Base-by-base conservation (phyloP, 1,140 invertebrate genomes). In the Andrena cerasifolii region DNA sequence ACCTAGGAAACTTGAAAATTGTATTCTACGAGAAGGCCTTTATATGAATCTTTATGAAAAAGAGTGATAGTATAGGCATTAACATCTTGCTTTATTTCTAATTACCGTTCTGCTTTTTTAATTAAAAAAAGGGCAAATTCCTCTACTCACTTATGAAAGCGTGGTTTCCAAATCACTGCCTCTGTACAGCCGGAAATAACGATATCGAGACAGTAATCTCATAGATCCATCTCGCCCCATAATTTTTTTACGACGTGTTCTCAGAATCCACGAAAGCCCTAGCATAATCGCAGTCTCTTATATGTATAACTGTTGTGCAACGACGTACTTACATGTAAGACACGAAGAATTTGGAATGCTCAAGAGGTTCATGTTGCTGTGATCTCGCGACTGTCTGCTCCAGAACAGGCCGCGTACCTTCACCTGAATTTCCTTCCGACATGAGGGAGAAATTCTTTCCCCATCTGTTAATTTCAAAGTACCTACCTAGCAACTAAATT, bases 341-440 rank as follows among this genome's bases (percentile, higher is more conserved):
- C 45, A 43, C 16, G 28, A 49, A 56, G 56, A 75, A 82, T 80
- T 82, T 26, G 63, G 65, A 80, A 80, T 76, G 62, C 43, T 49
- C 24, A n/a, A 58, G 70, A 61, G 43, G 56, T 62, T 63, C 62
- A 28, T 40, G 56, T 16, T 7, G 45, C 18, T 40, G 45, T 24
- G 62, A 75, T 74, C 54, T 78, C 63, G 83, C 85, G 86, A 87
- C 85, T 79, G 62, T 65, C 73, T 75, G 75, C 83, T 80, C 79
- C 80, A 76, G 79, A 79, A 79, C 84, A 90, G 87, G 90, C 86
- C 85, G 90, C 87, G 83, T 87, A 88, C 88, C 89, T 87, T 87
- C 87, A 63, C 18, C 54, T 61, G 75, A 73, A 83, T 87, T 86
- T 84, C 82, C 87, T 85, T 88, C 81, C 86, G 83, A 26, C 12